Base-by-base conservation (phyloP, 1,140 invertebrate genomes). In the Bombus waltoni region DNA sequence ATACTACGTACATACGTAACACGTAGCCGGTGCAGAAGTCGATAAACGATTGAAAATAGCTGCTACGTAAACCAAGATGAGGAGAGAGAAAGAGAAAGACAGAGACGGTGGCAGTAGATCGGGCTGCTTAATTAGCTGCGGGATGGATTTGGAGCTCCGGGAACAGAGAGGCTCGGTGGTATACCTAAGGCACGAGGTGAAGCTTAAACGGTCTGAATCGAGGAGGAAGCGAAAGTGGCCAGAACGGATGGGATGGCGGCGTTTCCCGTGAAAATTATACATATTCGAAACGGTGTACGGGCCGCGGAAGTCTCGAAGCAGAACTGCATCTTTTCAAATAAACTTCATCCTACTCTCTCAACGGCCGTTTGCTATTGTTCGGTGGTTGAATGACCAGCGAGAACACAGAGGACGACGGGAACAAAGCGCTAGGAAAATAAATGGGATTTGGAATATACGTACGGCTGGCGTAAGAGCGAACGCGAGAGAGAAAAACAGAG, bases 11-110 rank as follows among this genome's bases (percentile, higher is more conserved):
- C 62, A 62, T 66, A 66, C 72, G 85, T 78, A 78, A 79, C 74
- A 71, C 75, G 75, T 32, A 66, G 62, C 59, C 62, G 73, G 68
- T 81, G 65, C 70, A 89, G 82, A 81, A 85, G 88, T 88, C 88
- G 89, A 89, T 88, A 89, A 89, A 89, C 81, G 83, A 87, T 89
- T 85, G 65, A 80, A 90, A 91, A 91, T 89, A 90, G 75, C 85
- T 62, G 75, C 72, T 72, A 74, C 72, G 71, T 85, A 83, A 81
- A 87, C 80, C 70, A 68, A 76, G 79, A 80, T 75, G 35, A 75
- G 6, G 35, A 86, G 75, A 87, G 5, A 32, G n/a, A 66, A 5
- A 66, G 1, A 47, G 13, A 1, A 10, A 13, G 13, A 15, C 10
- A 47, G 44, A 38, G 47, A 22, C 57, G 68, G 59, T 47, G 53